These are phyloP conservation scores for Halcyon badia DNA, from an alignment of 2,797 vertebrate genomes.

Conservation along the genomic window DNA sequence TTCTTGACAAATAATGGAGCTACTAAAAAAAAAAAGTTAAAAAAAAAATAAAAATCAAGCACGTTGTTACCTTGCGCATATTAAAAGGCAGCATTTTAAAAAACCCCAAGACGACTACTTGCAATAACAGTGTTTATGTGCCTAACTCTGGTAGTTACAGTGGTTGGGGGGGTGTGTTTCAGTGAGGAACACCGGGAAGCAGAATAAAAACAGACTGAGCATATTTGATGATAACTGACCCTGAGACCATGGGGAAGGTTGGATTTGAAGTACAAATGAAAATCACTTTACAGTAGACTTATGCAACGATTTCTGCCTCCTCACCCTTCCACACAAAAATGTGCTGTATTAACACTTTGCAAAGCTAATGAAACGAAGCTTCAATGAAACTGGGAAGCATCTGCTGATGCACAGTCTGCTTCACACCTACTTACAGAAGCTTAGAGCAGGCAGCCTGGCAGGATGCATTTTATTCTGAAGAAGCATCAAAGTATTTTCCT, in stretches of 20 bases:
- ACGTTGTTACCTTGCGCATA: background rate
- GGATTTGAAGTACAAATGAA: background rate
- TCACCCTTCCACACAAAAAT: background rate
- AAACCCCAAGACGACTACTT: background rate
- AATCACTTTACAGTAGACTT: background rate
- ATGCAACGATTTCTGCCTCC: background rate
- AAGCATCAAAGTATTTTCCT: background rate
- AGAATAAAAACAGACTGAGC: background rate
- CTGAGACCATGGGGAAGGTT: background rate
- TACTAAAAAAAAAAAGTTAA: background rate
- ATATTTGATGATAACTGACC: background rate
- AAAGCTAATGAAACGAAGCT: background rate
- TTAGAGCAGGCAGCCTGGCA: background rate
- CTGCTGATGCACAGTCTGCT: background rate
- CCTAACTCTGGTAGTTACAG: rapidly evolving
- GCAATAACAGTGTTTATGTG: background rate
- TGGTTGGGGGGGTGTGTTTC: background rate
- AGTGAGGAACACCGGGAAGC: background rate
- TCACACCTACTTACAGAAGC: background rate
- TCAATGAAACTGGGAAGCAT: background rate
- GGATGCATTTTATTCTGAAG: background rate
- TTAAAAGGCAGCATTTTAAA: background rate
- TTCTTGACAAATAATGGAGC: background rate
- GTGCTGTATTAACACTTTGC: background rate
- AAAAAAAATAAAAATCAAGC: background rate